Percentiles rank a stretch among this genome's conserved stretches.
These are phyloP conservation scores for Thaumetopoea pityocampa DNA, from an alignment of 1,140 invertebrate genomes.

Conservation along the genomic window DNA sequence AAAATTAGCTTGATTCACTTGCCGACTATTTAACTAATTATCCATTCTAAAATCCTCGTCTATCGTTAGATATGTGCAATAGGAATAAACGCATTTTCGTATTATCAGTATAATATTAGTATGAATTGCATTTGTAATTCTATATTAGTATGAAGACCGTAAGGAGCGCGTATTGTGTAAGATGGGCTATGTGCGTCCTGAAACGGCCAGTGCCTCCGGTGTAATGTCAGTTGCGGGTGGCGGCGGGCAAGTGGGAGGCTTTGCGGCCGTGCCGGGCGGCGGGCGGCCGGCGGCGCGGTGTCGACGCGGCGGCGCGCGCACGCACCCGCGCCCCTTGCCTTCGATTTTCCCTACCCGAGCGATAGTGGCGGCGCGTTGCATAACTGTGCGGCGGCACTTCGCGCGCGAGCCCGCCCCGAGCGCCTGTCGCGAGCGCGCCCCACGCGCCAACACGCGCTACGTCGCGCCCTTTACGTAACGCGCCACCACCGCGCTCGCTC, in stretches of 20 bases:
- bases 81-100: no score
- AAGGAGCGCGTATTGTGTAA: constrained; percentile 6
- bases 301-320: constrained; percentile 65
- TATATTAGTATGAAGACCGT: neutral
- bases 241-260: constrained; percentile 28
- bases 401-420: constrained; percentile 65
- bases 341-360: constrained; percentile 63
- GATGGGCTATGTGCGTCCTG: constrained; percentile 17
- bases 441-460: constrained; percentile 57
- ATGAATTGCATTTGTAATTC: neutral
- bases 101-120: no score
- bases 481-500: constrained; percentile 48
- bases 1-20: no score
- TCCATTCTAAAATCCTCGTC: no score
- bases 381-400: constrained; percentile 66
- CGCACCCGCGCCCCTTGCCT: constrained; percentile 46
- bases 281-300: constrained; percentile 37
- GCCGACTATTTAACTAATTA: no score
- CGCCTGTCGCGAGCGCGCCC: constrained; percentile 61
- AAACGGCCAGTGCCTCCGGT: constrained; percentile 31
- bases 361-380: constrained; percentile 69
- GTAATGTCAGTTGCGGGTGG: constrained; percentile 47
- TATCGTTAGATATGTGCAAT: no score
- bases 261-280: constrained; percentile 32
- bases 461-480: constrained; percentile 68